Evolutionary conservation across 2,113 vertebrate genomes (phyloP).

Genomic region (Macroglossus sobrinus): DNA sequence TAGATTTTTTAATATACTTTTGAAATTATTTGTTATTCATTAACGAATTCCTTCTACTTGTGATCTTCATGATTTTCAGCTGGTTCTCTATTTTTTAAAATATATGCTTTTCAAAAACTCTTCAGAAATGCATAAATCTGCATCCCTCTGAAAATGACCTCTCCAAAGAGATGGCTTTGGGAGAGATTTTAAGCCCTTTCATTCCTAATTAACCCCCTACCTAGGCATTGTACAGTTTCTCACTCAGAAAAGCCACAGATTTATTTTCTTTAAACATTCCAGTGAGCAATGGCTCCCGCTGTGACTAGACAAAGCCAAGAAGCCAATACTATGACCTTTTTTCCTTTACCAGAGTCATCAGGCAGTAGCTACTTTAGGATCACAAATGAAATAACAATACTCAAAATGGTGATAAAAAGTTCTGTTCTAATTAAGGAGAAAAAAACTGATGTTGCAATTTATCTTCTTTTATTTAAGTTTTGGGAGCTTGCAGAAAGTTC

Average conservation of each 20-base stretch:
- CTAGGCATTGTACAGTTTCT: background rate
- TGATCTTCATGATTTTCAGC: background rate
- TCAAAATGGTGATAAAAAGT: slow-evolving; percentile 4
- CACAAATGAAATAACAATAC: background rate
- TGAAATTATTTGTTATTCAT: background rate
- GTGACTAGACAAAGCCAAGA: slow-evolving; percentile 24
- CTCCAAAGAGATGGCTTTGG: background rate
- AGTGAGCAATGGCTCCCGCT: background rate
- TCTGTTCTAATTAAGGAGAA: slow-evolving; percentile 27
- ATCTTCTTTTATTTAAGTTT: slow-evolving; percentile 15
- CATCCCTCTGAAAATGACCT: background rate
- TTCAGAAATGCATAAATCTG: background rate
- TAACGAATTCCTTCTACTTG: background rate
- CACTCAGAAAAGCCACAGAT: slow-evolving; percentile 1
- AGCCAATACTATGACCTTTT: background rate
- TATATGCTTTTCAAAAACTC: background rate
- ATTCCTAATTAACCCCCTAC: slow-evolving; percentile 36
- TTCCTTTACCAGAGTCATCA: background rate
- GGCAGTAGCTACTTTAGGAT: background rate
- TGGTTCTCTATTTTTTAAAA: background rate
- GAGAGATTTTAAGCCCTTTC: background rate
- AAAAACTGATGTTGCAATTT: background rate
- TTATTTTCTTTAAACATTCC: slow-evolving; percentile 45
- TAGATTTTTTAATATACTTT: background rate
- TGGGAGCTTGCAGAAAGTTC: background rate